These are phyloP conservation scores for Atherinomorus stipes DNA, from an alignment of 2,113 vertebrate genomes.

Conservation along the genomic window DNA sequence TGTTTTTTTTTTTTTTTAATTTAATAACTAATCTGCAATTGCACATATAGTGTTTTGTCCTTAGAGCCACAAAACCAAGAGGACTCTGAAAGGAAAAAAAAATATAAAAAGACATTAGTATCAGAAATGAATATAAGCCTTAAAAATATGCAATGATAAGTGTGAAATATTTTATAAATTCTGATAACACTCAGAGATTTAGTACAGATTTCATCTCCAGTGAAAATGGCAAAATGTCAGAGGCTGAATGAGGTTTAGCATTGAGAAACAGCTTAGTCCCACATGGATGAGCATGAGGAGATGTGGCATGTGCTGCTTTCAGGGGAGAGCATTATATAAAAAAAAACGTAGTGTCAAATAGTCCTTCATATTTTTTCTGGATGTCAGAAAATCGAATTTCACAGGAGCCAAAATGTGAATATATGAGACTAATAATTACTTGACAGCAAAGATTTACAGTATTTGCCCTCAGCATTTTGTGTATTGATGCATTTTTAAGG, in stretches of 20 bases:
- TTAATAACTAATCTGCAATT: neutral
- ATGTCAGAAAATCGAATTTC: constrained; percentile 5
- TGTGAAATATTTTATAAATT: constrained; percentile 22
- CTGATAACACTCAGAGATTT: constrained; percentile 8
- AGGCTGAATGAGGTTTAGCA: constrained; percentile 55
- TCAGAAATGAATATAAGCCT: neutral
- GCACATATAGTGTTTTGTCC: neutral
- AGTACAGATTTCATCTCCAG: constrained; percentile 29
- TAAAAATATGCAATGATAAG: constrained; percentile 9
- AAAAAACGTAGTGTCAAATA: constrained; percentile 1
- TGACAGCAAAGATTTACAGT: neutral
- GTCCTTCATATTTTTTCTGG: constrained; percentile 20
- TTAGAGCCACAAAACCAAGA: neutral
- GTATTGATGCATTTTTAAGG: neutral
- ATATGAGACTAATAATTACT: neutral
- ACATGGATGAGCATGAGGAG: constrained; percentile 36
- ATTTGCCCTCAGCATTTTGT: neutral
- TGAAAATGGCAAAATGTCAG: constrained; percentile 56
- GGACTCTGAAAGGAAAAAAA: no score
- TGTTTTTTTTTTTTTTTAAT: no score
- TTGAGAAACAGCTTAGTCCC: constrained; percentile 43
- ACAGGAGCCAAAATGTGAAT: neutral
- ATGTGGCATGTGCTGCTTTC: constrained; percentile 46
- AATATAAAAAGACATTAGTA: neutral
- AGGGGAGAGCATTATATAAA: constrained; percentile 24